Evolutionary conservation across 2,113 vertebrate species (phyloP).

Genomic region (Himantopus leucocephalus): DNA sequence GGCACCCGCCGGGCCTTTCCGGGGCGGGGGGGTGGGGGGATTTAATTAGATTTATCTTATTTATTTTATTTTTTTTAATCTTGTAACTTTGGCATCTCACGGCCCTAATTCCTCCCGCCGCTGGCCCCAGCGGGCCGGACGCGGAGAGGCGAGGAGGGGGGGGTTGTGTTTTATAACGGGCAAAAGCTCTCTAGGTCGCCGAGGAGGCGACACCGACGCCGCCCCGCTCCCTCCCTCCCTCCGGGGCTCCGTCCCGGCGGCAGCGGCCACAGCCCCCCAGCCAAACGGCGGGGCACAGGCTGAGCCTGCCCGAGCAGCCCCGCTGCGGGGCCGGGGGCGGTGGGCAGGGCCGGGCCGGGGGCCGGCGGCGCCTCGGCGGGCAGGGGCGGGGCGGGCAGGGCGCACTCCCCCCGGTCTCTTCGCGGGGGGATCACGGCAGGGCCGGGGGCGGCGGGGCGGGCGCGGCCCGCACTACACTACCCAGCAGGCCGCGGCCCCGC

Average conservation of each 20-base stretch:
- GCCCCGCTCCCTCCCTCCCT: background rate
- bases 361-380: background rate
- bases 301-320: background rate
- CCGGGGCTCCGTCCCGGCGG: background rate
- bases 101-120: background rate
- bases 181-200: background rate
- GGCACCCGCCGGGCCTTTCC: background rate
- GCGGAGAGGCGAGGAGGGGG: background rate
- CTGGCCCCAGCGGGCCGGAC: background rate
- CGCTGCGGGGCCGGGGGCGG: background rate
- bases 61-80: background rate
- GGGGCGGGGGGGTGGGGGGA: no score
- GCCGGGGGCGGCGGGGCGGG: background rate
- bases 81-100: background rate
- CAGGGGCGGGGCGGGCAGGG: background rate
- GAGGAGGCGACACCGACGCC: background rate
- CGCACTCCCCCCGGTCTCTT: background rate
- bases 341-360: background rate
- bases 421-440: rapidly evolving
- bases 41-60: background rate
- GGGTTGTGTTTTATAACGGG: background rate
- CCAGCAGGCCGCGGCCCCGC: background rate
- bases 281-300: background rate
- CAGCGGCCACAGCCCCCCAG: background rate
- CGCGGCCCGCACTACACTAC: constrained; percentile 30